phyloP scores from a whole-genome alignment of 2,888 invertebrate genomes.

The Gerris lacustris region DNA sequence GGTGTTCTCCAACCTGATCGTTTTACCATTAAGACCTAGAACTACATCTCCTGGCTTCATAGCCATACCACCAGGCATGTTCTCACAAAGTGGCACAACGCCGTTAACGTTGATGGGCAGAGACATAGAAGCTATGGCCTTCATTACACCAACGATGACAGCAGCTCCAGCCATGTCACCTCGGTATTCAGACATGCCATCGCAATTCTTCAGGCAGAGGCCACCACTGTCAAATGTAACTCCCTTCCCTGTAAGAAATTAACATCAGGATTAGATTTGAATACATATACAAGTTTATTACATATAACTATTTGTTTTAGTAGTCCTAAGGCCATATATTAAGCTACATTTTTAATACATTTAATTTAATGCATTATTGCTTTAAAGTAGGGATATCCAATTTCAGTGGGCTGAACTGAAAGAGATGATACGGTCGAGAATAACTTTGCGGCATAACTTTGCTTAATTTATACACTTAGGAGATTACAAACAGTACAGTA shows the following conservation, averaged over 20 bases:
- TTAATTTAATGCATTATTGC: too few relatives aligned
- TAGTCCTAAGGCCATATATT: too few relatives aligned
- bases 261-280: too few relatives aligned
- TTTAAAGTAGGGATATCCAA: too few relatives aligned
- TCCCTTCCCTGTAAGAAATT: slow-evolving; percentile 39
- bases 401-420: too few relatives aligned
- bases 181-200: slow-evolving; percentile 24
- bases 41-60: slow-evolving; percentile 57
- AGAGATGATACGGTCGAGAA: too few relatives aligned
- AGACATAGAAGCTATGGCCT: slow-evolving; percentile 23
- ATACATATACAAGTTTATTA: too few relatives aligned
- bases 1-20: slow-evolving; percentile 48
- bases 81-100: slow-evolving; percentile 53
- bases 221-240: slow-evolving; percentile 44
- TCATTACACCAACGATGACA: slow-evolving; percentile 26
- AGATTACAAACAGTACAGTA: too few relatives aligned
- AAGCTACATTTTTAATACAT: too few relatives aligned
- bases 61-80: slow-evolving; percentile 53
- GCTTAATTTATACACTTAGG: too few relatives aligned
- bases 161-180: slow-evolving; percentile 29
- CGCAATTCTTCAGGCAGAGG: slow-evolving; percentile 24
- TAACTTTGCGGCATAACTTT: too few relatives aligned
- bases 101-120: slow-evolving; percentile 26
- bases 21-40: slow-evolving; percentile 52
- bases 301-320: too few relatives aligned